Percentiles rank a stretch among this genome's conserved stretches.
phyloP scores from a whole-genome alignment of 2,888 invertebrate species.

The Caenorhabditis auriculariae region DNA sequence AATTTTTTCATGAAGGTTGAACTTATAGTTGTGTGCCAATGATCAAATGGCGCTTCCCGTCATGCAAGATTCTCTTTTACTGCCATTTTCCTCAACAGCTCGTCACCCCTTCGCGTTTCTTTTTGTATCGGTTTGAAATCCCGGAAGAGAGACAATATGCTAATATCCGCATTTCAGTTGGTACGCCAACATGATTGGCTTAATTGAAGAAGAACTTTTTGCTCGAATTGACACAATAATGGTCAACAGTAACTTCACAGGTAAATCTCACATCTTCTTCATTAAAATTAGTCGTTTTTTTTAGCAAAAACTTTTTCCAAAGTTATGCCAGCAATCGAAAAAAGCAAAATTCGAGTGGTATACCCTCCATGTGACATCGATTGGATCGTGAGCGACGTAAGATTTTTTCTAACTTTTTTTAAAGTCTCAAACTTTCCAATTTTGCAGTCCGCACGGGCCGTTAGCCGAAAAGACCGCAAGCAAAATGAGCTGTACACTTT shows the following conservation, averaged over 20 bases:
- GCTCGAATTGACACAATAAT: conserved; percentile 66
- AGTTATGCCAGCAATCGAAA: conserved; percentile 58
- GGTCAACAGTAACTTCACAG: conserved; percentile 68
- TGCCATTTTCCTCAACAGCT: conserved; percentile 63
- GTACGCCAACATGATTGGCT: conserved; percentile 59
- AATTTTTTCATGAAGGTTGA: no score
- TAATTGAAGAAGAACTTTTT: conserved; percentile 65
- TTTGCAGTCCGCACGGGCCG: conserved; percentile 27
- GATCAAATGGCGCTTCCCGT: conserved; percentile 61
- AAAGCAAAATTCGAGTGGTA: conserved; percentile 56
- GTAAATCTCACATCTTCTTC: conserved; percentile 42
- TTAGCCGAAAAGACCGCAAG: conserved; percentile 45
- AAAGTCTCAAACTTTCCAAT: not conserved
- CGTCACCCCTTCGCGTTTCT: conserved; percentile 60
- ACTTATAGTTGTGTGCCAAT: conserved; percentile 60
- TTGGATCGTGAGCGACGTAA: conserved; percentile 39
- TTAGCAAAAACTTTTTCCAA: conserved; percentile 48
- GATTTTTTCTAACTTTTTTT: not conserved
- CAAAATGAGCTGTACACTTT: conserved; percentile 53
- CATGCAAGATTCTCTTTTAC: conserved; percentile 58
- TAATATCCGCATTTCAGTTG: conserved; percentile 29
- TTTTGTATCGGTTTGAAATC: conserved; percentile 49
- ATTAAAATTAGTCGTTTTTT: conserved; percentile 5
- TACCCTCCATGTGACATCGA: conserved; percentile 63
- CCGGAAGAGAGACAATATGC: not conserved